Conservation (phyloP, 2,888 invertebrate genomes). For the Portevinia maculata region DNA sequence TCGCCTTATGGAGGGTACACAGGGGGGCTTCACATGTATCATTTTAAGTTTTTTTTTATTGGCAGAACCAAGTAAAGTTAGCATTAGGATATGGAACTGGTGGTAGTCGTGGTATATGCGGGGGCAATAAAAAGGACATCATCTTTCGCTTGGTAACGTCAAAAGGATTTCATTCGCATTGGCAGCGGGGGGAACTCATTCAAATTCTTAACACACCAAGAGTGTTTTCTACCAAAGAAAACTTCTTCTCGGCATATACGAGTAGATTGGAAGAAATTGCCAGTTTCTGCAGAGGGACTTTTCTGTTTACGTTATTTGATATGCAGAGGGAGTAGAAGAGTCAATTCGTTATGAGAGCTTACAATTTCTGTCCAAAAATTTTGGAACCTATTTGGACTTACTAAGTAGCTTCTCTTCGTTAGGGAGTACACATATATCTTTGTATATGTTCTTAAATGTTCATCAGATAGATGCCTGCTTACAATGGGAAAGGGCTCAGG, state of each 20-base stretch:
- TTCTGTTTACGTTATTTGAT: constrained; percentile 28
- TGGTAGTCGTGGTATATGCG: constrained; percentile 38
- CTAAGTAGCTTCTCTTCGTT: constrained; percentile 12
- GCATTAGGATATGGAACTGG: constrained; percentile 30
- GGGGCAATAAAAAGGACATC: constrained; percentile 63
- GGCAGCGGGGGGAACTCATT: constrained; percentile 43
- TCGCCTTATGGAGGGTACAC: constrained; percentile 15
- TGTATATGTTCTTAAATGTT: no score
- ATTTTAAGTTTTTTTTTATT: constrained; percentile 72
- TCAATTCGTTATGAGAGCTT: constrained; percentile 63
- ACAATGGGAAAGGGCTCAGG: no score
- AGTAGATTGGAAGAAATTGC: constrained; percentile 29
- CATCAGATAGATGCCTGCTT: no score
- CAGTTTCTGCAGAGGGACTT: constrained; percentile 10
- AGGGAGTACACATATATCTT: neutral
- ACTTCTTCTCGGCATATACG: constrained; percentile 25
- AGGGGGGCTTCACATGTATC: constrained; percentile 62
- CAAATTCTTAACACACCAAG: constrained; percentile 51
- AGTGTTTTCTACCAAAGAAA: constrained; percentile 9
- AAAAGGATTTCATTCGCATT: constrained; percentile 25
- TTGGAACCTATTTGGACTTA: constrained; percentile 31
- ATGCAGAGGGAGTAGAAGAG: constrained; percentile 29
- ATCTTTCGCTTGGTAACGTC: constrained; percentile 30
- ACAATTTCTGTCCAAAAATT: constrained; percentile 36
- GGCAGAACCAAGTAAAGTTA: constrained; percentile 49